Conservation (phyloP, 1,140 invertebrate genomes). For the Drosophila murphyi region DNA sequence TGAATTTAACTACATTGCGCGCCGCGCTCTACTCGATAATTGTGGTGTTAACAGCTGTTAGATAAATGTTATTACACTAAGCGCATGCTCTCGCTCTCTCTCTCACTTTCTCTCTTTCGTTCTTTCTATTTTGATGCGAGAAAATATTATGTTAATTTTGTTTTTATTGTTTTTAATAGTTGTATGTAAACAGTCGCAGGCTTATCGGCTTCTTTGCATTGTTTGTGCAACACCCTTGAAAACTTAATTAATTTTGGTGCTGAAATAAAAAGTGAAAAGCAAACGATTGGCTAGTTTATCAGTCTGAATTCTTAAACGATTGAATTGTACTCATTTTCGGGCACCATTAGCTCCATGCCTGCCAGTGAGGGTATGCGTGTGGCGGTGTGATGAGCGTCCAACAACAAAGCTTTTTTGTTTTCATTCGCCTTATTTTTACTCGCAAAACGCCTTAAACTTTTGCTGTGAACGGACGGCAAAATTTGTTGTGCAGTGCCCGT, state of each 20-base stretch:
- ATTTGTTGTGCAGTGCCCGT: conserved; percentile 9
- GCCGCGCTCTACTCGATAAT: conserved; percentile 2
- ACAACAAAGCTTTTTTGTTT: conserved; percentile 33
- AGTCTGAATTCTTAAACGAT: not conserved
- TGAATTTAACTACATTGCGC: conserved; percentile 1
- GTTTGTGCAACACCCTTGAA: not conserved
- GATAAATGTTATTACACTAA: conserved; percentile 11
- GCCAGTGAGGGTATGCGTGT: conserved; percentile 8
- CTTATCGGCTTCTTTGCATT: conserved; percentile 22
- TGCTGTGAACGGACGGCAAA: conserved; percentile 32
- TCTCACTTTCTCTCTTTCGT: conserved; percentile 1
- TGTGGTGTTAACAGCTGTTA: conserved; percentile 25
- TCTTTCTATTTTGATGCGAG: conserved; percentile 2
- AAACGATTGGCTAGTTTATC: not conserved
- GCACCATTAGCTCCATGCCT: not conserved
- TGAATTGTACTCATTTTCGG: not conserved
- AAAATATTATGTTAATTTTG: conserved; percentile 6
- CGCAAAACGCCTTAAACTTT: conserved; percentile 36
- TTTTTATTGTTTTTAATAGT: conserved; percentile 1
- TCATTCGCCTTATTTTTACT: conserved; percentile 16
- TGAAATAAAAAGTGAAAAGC: not conserved
- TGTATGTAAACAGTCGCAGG: conserved; percentile 4
- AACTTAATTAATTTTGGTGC: not conserved
- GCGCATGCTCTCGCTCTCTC: conserved; percentile 27
- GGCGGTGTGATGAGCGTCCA: not conserved